Conservation (phyloP, 1,140 invertebrate genomes). For the Apocrypta bakeri region DNA sequence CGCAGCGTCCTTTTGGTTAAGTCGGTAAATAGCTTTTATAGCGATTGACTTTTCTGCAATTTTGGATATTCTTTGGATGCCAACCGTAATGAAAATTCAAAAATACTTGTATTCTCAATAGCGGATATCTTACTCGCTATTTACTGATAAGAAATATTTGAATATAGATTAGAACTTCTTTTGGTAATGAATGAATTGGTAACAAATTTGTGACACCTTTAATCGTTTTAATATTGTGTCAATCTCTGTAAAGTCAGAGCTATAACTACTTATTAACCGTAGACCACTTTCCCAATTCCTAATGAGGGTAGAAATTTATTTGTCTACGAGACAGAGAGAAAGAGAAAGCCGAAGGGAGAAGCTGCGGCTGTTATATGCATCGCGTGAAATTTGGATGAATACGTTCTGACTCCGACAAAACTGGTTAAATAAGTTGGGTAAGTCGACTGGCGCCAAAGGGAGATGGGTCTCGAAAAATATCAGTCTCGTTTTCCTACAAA, state of each 20-base stretch:
- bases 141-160: no score
- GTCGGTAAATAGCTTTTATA: slow-evolving; percentile 34
- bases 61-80: not conserved
- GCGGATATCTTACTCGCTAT: no score
- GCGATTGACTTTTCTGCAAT: not conserved
- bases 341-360: slow-evolving; percentile 6
- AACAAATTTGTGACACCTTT: no score
- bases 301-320: slow-evolving; percentile 43
- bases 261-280: not conserved
- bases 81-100: not conserved
- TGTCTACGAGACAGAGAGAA: slow-evolving; percentile 7
- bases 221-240: no score
- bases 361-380: slow-evolving; percentile 47
- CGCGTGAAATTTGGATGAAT: slow-evolving; percentile 67
- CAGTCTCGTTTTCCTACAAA: slow-evolving; percentile 75
- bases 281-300: slow-evolving; percentile 15
- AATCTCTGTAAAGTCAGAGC: not conserved
- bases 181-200: no score
- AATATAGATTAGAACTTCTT: no score
- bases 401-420: slow-evolving; percentile 51
- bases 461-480: slow-evolving; percentile 71
- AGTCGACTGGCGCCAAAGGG: slow-evolving; percentile 69
- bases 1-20: not conserved
- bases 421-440: slow-evolving; percentile 67
- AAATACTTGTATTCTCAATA: no score